Evolutionary conservation across 2,797 vertebrate species (phyloP).

Genomic region (Tenualosa ilisha): DNA sequence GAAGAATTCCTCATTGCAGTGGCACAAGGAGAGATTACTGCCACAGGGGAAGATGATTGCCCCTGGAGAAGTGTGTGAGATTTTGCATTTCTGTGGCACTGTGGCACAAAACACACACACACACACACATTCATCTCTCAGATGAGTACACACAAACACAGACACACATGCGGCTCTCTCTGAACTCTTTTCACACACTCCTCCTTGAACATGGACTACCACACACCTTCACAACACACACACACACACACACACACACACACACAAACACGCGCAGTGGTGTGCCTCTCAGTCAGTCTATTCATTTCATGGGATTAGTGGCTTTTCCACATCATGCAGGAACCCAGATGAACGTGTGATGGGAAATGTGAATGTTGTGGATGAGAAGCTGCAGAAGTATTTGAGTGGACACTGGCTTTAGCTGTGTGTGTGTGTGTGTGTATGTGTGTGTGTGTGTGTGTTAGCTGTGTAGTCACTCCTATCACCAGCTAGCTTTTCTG

Average conservation of each 20-base stretch:
- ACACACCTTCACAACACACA: background rate
- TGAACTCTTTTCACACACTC: background rate
- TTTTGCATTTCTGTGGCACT: constrained; percentile 39
- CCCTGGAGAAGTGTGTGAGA: constrained; percentile 45
- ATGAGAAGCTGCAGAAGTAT: no score
- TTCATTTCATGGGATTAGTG: no score
- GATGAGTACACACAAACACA: constrained; percentile 32
- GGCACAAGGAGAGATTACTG: constrained; percentile 46
- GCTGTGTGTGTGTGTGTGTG: constrained; percentile 22
- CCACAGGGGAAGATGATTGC: no score
- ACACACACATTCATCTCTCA: constrained; percentile 1
- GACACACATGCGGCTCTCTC: background rate
- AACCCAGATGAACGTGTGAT: constrained; percentile 42
- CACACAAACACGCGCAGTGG: background rate
- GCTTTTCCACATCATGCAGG: no score
- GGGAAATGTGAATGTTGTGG: no score
- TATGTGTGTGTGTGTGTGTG: no score
- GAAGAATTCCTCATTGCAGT: constrained; percentile 50
- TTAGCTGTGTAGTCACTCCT: no score
- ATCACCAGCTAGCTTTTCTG: no score
- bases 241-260: background rate
- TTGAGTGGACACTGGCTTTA: no score
- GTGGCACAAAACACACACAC: constrained; percentile 35
- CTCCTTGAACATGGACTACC: no score
- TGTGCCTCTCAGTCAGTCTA: no score